phyloP scores from a whole-genome alignment of 2,113 vertebrate species.

The Lepidothrix coronata region DNA sequence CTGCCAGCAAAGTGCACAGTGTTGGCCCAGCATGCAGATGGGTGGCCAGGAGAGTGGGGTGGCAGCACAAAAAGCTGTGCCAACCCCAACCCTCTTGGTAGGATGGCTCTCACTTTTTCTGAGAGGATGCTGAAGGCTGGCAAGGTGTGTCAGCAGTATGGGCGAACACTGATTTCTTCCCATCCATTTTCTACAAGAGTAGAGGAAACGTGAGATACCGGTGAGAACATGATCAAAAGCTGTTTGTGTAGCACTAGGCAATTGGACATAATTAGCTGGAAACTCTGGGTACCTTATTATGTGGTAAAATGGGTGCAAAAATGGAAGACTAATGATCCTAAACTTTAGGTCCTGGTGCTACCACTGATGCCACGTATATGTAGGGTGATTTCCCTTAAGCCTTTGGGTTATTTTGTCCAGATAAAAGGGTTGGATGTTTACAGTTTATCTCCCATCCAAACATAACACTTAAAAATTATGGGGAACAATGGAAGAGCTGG shows the following conservation, averaged over 20 bases:
- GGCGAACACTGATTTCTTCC: neutral
- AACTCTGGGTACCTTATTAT: neutral
- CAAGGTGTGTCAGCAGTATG: neutral
- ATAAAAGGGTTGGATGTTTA: neutral
- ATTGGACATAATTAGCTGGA: neutral
- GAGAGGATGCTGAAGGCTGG: neutral
- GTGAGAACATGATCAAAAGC: neutral
- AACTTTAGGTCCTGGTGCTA: neutral
- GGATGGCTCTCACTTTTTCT: neutral
- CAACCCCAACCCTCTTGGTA: neutral
- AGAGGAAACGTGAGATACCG: neutral
- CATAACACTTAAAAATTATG: neutral
- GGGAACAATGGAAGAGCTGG: neutral
- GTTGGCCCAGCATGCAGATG: neutral
- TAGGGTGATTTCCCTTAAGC: neutral
- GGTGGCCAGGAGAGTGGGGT: neutral
- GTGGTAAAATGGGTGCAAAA: neutral
- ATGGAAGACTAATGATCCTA: neutral
- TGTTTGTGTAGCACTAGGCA: neutral
- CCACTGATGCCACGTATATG: neutral
- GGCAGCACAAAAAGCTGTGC: neutral
- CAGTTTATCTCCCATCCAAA: neutral
- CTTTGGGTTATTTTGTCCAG: neutral
- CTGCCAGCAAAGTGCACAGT: neutral
- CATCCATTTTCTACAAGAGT: neutral